A percentile compares a stretch with the other conserved stretches of the same genome.
Evolutionary conservation across 2,888 invertebrate genomes (phyloP).

Genomic region (Nephrotoma flavescens): DNA sequence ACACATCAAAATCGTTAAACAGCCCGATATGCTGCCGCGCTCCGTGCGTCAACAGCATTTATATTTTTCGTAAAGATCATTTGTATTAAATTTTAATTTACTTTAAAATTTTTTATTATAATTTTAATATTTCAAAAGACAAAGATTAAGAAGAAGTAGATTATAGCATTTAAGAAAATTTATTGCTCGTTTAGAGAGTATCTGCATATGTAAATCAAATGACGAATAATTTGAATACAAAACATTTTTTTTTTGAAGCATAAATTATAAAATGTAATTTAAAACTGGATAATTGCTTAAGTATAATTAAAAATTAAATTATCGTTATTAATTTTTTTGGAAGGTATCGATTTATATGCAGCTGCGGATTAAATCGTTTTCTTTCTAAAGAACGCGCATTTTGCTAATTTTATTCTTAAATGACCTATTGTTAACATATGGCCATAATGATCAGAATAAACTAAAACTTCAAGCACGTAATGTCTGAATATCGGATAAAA

Average conservation of each 20-base stretch:
- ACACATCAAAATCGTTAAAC: background rate
- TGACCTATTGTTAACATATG: background rate
- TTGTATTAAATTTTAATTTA: background rate
- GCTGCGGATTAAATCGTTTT: background rate
- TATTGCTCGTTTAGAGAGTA: background rate
- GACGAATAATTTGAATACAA: background rate
- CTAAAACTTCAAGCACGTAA: too few relatives aligned
- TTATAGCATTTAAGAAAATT: background rate
- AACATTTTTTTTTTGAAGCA: background rate
- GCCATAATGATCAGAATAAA: background rate
- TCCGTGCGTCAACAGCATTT: background rate
- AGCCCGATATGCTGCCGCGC: background rate
- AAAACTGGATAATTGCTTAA: background rate
- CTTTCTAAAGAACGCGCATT: background rate
- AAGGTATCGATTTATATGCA: background rate
- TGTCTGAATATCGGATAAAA: too few relatives aligned
- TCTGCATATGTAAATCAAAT: background rate
- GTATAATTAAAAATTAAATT: background rate
- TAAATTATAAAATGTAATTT: background rate
- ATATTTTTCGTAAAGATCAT: background rate
- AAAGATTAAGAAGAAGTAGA: background rate
- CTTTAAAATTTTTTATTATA: background rate
- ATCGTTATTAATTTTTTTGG: background rate
- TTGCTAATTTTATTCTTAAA: background rate
- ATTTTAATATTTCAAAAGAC: background rate